These are phyloP conservation scores for Dastarcus helophoroides DNA, from an alignment of 2,888 invertebrate species.

Conservation along the genomic window DNA sequence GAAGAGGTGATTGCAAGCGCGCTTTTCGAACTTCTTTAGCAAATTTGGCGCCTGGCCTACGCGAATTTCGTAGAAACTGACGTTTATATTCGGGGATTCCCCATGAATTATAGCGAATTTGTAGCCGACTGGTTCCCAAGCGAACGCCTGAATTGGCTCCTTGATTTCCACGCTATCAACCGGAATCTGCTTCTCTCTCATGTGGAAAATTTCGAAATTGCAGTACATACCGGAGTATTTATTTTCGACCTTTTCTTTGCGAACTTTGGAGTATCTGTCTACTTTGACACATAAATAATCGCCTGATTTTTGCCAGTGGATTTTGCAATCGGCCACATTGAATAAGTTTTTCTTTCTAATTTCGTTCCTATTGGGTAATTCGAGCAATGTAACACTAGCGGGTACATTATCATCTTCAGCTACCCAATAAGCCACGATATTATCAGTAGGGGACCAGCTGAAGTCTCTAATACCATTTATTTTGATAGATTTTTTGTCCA, in stretches of 20 bases:
- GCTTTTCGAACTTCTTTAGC: conserved; percentile 80
- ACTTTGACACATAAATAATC: conserved; percentile 96
- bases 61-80: conserved; percentile 88
- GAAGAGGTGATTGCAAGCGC: conserved; percentile 82
- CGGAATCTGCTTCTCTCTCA: conserved; percentile 88
- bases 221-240: conserved; percentile 96
- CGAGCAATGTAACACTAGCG: conserved; percentile 84
- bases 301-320: conserved; percentile 98
- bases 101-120: conserved; percentile 97
- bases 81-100: conserved; percentile 71
- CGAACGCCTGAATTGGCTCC: conserved; percentile 85
- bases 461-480: conserved; percentile 85
- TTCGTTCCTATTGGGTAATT: conserved; percentile 83
- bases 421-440: conserved; percentile 95
- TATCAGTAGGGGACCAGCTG: conserved; percentile 97
- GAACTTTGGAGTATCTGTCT: conserved; percentile 45
- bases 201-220: conserved; percentile 98
- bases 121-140: conserved; percentile 95
- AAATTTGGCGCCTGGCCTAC: conserved; percentile 80
- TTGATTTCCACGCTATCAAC: conserved; percentile 96
- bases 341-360: conserved; percentile 90
- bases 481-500: conserved; percentile 92
- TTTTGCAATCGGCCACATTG: conserved; percentile 95
- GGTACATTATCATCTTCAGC: conserved; percentile 96
- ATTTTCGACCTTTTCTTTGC: conserved; percentile 85